phyloP scores from a whole-genome alignment of 2,797 vertebrate genomes.

The Pipistrellus kuhlii region DNA sequence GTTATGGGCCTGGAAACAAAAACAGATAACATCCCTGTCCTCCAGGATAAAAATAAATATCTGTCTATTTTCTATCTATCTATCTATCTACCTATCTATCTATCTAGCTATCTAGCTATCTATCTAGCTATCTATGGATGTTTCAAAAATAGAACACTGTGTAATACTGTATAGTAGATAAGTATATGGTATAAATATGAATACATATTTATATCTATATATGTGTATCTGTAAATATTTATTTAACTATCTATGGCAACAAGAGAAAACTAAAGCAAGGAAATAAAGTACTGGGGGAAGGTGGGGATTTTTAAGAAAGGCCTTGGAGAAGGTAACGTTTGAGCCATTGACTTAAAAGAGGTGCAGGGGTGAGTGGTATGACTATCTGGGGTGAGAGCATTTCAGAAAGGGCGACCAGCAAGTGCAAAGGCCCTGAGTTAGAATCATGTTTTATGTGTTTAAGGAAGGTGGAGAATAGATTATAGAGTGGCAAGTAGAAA shows the following conservation, averaged over 20 bases:
- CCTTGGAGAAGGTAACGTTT: neutral
- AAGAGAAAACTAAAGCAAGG: neutral
- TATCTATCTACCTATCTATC: neutral
- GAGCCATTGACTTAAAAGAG: neutral
- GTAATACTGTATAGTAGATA: neutral
- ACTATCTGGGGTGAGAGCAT: neutral
- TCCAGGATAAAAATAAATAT: neutral
- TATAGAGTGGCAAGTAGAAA: neutral
- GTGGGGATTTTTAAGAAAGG: neutral
- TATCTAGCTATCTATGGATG: neutral
- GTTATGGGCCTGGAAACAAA: neutral
- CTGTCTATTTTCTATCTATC: rapidly evolving
- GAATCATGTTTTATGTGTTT: neutral
- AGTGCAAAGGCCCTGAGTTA: neutral
- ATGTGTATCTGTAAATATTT: neutral
- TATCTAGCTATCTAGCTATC: neutral
- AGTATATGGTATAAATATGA: neutral
- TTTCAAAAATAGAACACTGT: neutral
- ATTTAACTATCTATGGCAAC: neutral
- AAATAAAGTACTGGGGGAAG: neutral
- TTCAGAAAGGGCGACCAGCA: neutral
- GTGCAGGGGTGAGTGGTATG: neutral
- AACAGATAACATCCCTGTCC: neutral
- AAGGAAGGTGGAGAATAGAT: neutral
- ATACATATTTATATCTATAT: neutral